Percentiles rank a stretch among this genome's conserved stretches.
These are phyloP conservation scores for Hylomyscus alleni DNA, from an alignment of 2,797 vertebrate genomes.

Conservation along the genomic window DNA sequence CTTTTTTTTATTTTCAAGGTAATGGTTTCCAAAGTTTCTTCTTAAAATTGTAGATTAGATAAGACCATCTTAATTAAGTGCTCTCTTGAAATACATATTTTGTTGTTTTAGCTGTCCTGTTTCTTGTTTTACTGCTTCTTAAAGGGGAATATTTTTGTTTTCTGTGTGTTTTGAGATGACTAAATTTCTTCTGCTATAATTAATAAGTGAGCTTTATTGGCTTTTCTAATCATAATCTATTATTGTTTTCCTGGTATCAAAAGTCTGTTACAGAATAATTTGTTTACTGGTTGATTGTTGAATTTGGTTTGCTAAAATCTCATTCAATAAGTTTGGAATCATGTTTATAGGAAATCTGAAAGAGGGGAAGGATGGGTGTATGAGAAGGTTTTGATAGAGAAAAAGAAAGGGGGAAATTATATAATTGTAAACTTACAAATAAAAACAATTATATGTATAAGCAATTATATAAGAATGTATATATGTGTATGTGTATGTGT, in stretches of 20 bases:
- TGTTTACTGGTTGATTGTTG: neutral
- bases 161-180: neutral
- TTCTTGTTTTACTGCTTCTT: constrained; percentile 18
- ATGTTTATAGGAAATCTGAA: neutral
- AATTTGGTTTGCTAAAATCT: constrained; percentile 29
- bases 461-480: no score
- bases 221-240: constrained; percentile 47
- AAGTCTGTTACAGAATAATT: constrained; percentile 14
- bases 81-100: neutral
- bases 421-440: neutral
- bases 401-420: neutral
- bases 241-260: neutral
- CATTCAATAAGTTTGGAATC: neutral
- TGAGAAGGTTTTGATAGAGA: neutral
- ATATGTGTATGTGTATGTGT: no score
- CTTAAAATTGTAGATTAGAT: neutral
- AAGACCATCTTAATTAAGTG: neutral
- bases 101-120: neutral
- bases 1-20: neutral
- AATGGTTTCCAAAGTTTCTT: neutral
- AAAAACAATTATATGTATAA: neutral
- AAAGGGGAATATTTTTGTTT: neutral
- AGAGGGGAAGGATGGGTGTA: neutral
- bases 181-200: constrained; percentile 10
- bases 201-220: neutral